Conservation (phyloP, 2,113 vertebrate genomes). For the Bubo blakistoni region DNA sequence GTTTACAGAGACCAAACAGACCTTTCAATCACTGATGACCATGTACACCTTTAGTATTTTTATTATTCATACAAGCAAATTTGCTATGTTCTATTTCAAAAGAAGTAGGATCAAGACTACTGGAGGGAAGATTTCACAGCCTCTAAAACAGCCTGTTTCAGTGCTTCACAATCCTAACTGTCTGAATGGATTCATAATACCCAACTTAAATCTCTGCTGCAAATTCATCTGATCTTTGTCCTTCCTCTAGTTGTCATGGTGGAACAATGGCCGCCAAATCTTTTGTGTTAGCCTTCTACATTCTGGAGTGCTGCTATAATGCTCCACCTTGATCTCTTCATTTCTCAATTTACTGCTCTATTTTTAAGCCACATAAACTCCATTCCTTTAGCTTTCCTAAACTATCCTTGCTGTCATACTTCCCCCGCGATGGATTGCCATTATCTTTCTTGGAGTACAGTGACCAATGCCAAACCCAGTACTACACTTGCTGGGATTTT, state of each 20-base stretch:
- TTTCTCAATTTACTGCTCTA: neutral
- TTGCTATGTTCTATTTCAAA: neutral
- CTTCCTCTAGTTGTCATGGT: neutral
- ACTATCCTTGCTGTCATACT: neutral
- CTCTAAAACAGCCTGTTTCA: neutral
- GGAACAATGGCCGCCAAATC: slow-evolving; percentile 4
- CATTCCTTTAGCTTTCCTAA: neutral
- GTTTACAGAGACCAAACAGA: neutral
- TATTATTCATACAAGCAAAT: neutral
- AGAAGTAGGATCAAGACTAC: neutral
- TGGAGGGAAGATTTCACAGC: neutral
- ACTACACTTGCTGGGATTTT: neutral
- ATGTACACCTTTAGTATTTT: neutral
- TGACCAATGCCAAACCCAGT: neutral
- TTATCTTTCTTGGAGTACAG: neutral
- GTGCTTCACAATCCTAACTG: neutral
- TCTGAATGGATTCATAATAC: neutral
- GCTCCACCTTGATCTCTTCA: neutral
- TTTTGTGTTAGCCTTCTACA: neutral
- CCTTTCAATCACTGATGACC: neutral
- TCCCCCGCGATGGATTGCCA: accelerated
- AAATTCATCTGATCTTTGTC: neutral
- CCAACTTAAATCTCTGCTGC: neutral
- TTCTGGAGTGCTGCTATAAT: neutral
- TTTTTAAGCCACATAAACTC: neutral